These are phyloP conservation scores for Premnoplex brunnescens DNA, from an alignment of 2,797 vertebrate species.

Conservation along the genomic window DNA sequence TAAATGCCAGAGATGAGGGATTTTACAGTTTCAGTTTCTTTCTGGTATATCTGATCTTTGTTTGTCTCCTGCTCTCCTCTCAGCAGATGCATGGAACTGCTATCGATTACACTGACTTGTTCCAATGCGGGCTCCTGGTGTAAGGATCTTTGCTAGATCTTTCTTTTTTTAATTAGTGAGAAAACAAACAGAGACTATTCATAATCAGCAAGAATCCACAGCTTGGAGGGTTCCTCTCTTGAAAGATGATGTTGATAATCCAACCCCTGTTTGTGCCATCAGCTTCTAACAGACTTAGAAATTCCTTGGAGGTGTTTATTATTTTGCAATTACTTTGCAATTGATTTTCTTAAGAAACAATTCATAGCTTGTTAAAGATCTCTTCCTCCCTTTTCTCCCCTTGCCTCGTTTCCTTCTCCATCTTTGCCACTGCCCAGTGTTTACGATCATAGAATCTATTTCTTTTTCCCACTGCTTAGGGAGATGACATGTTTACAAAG, in stretches of 20 bases:
- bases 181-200: not conserved
- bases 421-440: not conserved
- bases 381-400: not conserved
- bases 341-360: slow-evolving; percentile 48
- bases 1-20: not conserved
- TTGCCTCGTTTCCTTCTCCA: not conserved
- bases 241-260: not conserved
- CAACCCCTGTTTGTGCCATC: not conserved
- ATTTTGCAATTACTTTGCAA: slow-evolving; percentile 55
- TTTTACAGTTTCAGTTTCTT: not conserved
- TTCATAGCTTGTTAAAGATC: slow-evolving; percentile 55
- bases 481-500: not conserved
- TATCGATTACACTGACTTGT: not conserved
- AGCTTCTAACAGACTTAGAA: not conserved
- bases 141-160: not conserved
- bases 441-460: not conserved
- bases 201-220: not conserved
- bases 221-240: not conserved
- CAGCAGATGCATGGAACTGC: not conserved
- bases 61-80: not conserved
- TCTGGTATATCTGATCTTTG: not conserved
- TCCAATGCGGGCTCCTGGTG: not conserved
- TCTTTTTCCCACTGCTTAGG: not conserved
- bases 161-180: not conserved
- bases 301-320: slow-evolving; percentile 32